Percentiles rank a stretch among this genome's conserved stretches.
phyloP scores from a whole-genome alignment of 1,140 invertebrate species.

The Drosophila santomea region DNA sequence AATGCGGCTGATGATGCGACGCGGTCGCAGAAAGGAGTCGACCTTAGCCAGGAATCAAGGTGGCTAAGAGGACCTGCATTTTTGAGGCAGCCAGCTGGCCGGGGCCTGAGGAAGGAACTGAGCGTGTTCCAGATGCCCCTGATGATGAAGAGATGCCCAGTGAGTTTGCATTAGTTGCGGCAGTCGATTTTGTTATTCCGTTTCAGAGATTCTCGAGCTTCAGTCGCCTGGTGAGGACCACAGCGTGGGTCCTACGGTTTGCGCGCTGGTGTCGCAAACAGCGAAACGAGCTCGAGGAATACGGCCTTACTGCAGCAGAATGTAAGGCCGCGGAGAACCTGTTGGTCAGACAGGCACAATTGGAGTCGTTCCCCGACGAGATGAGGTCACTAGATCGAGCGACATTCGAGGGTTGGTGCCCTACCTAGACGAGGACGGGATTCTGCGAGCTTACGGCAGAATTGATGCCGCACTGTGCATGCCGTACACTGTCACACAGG shows the following conservation, averaged over 20 bases:
- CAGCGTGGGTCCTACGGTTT: constrained; percentile 3
- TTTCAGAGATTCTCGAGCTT: constrained; percentile 1
- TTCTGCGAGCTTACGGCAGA: constrained; percentile 9
- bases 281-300: neutral
- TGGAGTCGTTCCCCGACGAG: constrained; percentile 1
- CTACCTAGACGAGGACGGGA: neutral
- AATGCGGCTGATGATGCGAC: too few relatives aligned
- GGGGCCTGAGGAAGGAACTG: neutral
- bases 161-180: constrained; percentile 1
- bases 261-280: neutral
- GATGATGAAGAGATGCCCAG: constrained; percentile 9
- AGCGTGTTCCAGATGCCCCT: neutral
- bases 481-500: constrained; percentile 7
- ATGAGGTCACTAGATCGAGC: neutral
- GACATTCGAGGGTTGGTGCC: constrained; percentile 5
- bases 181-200: neutral
- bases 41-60: too few relatives aligned
- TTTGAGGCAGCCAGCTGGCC: constrained; percentile 6
- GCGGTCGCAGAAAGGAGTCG: too few relatives aligned
- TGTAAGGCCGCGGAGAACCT: constrained; percentile 4
- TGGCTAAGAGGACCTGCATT: neutral
- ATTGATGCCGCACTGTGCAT: constrained; percentile 8
- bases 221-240: neutral
- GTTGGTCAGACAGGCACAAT: constrained; percentile 6
- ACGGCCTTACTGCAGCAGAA: neutral